phyloP scores from a whole-genome alignment of 1,140 invertebrate species.

The Whitmania pigra region DNA sequence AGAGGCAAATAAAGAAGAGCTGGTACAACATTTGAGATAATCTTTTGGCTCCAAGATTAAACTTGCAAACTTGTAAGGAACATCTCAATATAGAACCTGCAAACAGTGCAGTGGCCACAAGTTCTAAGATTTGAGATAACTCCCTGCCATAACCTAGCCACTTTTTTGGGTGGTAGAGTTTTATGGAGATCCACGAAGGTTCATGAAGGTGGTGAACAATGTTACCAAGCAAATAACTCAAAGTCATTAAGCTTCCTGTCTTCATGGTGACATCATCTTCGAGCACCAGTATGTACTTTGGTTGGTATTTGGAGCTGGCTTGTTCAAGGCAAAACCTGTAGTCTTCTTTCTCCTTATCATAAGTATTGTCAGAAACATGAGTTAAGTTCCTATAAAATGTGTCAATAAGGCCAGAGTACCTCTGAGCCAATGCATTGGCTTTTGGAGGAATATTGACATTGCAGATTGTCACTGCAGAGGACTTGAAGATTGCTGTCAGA shows the following conservation, averaged over 20 bases:
- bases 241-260: not conserved
- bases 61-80: too few relatives aligned
- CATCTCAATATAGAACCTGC: not conserved
- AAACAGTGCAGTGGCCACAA: not conserved
- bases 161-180: slow-evolving; percentile 6
- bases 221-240: not conserved
- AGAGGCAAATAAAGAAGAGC: not conserved
- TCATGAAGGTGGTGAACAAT: not conserved
- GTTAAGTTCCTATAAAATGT: not conserved
- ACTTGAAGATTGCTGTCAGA: not conserved
- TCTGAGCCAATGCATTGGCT: not conserved
- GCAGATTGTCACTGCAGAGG: not conserved
- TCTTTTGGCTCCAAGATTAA: too few relatives aligned
- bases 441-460: not conserved
- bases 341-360: not conserved
- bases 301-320: not conserved
- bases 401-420: not conserved
- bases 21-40: not conserved
- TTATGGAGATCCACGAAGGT: not conserved
- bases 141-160: not conserved
- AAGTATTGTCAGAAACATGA: not conserved
- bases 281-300: not conserved
- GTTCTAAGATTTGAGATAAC: not conserved
- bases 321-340: not conserved
- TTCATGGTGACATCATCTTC: slow-evolving; percentile 11